Base-by-base conservation (phyloP, 2,888 invertebrate species). In the Sialis fuliginosa region DNA sequence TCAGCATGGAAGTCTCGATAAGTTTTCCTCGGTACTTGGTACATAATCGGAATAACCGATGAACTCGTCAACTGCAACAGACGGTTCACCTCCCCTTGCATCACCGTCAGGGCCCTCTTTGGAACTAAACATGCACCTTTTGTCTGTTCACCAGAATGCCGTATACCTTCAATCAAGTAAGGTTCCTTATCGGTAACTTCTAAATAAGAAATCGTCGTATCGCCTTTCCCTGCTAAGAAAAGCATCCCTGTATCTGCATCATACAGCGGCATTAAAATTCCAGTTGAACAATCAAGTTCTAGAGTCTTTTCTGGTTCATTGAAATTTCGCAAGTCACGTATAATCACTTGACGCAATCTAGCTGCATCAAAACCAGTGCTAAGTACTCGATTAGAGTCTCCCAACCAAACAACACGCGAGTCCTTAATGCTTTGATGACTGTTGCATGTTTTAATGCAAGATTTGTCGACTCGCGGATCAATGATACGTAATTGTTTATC, bases 21-120 rank as follows among this genome's bases (percentile, higher is more conserved):
- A 6, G 47, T 33, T 35, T 47, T 89, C 58, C 92, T 71, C 8
- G 91, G 91, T 54, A 92, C 91, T 67, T 92, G 90, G 66, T 93
- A 96, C 70, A 90, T 91, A 52, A 93, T 82, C 12, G 95, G 93
- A 58, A 92, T 80, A 40, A 96, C 87, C 52, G 85, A 79, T 48
- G 80, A 77, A 48, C 89, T 82, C 5, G 90, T 83, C 48, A 96
- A 70, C 59, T 95, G 87, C 47, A 95, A 69, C 42, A 96, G 74
- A 52, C 93, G 70, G 66, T 93, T 91, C 5, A 96, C 95, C 67
- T 96, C 96, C 1, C 92, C 93, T 55, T 89, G 86, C 95, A 96
- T 96, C n/a, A 95, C 90, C 56, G 86, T 81, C 37, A 96, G 68
- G 0, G 90, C 89, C 48, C 91, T 71, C 68, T 96, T 96, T 6